A percentile compares a stretch with the other conserved stretches of the same genome.
Evolutionary conservation across 2,888 invertebrate genomes (phyloP).

Genomic region (Mycalesis mineus): DNA sequence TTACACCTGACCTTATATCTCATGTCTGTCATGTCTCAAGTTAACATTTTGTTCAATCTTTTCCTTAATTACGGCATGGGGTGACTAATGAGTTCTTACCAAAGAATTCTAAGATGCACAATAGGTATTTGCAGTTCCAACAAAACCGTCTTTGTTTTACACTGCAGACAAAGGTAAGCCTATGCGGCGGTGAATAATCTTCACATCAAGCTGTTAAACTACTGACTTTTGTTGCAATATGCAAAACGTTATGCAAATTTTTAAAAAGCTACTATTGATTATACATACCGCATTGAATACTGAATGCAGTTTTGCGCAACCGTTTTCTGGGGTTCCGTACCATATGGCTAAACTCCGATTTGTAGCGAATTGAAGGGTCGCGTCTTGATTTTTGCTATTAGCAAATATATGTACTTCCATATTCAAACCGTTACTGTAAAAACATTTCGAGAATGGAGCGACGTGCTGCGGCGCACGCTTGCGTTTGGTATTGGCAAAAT

Average conservation of each 20-base stretch:
- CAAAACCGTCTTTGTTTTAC: neutral
- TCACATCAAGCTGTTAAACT: neutral
- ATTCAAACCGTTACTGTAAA: no score
- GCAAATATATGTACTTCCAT: no score
- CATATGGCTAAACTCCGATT: no score
- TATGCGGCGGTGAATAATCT: neutral
- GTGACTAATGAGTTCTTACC: neutral
- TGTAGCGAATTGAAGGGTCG: no score
- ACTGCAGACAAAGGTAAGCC: constrained; percentile 1
- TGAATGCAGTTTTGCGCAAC: neutral
- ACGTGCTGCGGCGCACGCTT: no score
- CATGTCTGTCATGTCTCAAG: no score
- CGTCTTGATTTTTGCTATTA: no score
- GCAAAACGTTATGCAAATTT: constrained; percentile 10
- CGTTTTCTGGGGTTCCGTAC: no score
- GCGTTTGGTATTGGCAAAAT: no score
- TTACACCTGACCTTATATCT: no score
- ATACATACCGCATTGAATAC: neutral
- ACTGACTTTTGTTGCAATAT: constrained; percentile 6
- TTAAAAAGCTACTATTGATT: constrained; percentile 7
- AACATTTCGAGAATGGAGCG: no score
- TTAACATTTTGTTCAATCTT: neutral
- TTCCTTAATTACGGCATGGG: neutral
- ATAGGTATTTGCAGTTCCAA: neutral
- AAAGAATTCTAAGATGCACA: neutral